Percentiles rank a stretch among this genome's conserved stretches.
These are phyloP conservation scores for Notospermus geniculatus DNA, from an alignment of 1,140 invertebrate species.

Conservation along the genomic window DNA sequence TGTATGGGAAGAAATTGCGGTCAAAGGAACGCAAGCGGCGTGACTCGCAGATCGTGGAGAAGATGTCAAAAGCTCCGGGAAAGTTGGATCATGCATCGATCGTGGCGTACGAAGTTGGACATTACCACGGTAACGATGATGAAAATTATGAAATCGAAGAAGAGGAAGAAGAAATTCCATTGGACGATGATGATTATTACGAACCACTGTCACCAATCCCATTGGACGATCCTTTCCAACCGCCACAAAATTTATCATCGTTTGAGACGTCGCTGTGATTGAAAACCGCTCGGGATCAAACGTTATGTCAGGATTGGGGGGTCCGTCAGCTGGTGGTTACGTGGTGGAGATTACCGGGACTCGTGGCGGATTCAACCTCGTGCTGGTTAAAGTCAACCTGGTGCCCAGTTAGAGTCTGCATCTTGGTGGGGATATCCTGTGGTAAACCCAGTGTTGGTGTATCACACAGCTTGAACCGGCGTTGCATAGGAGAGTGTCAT, in stretches of 20 bases:
- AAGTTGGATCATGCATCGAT: conserved; percentile 90
- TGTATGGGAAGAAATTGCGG: conserved; percentile 46
- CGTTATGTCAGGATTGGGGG: too few species aligned
- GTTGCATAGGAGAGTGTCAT: too few species aligned
- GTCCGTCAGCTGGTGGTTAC: too few species aligned
- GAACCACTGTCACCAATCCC: conserved; percentile 4
- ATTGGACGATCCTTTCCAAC: neutral
- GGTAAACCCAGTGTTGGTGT: too few species aligned
- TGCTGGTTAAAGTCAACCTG: too few species aligned
- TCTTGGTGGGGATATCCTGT: too few species aligned
- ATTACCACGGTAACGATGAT: conserved; percentile 30
- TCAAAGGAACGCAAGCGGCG: conserved; percentile 42
- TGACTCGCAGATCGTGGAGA: conserved; percentile 49
- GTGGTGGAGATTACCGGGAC: too few species aligned
- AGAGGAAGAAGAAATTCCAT: conserved; percentile 13
- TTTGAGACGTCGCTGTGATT: conserved; percentile 5
- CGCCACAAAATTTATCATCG: neutral
- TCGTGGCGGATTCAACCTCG: too few species aligned
- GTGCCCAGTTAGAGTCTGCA: too few species aligned
- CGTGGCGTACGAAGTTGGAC: conserved; percentile 73
- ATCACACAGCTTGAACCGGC: too few species aligned
- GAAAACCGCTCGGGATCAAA: too few species aligned
- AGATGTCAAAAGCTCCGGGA: conserved; percentile 70
- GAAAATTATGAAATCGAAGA: conserved; percentile 27
- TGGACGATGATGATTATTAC: conserved; percentile 5